Conservation (phyloP, 2,113 vertebrate species). For the Elephas maximus region DNA sequence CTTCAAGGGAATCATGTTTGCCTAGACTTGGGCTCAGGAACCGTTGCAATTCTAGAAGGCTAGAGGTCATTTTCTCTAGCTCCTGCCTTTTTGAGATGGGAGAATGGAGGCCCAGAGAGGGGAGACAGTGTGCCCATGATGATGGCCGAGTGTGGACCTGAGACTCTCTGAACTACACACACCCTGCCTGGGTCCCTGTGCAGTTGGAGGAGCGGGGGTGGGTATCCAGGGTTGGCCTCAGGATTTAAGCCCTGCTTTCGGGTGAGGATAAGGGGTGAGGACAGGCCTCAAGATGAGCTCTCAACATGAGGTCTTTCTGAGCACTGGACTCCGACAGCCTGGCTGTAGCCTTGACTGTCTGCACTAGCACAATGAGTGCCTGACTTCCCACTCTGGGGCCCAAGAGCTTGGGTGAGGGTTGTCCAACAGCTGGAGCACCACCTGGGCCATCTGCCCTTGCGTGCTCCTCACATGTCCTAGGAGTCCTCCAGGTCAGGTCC, state of each 20-base stretch:
- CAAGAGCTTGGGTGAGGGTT: not conserved
- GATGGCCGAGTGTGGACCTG: not conserved
- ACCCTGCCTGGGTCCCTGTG: not conserved
- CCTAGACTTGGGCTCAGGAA: not conserved
- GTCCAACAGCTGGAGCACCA: not conserved
- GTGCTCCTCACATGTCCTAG: fast-evolving
- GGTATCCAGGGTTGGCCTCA: not conserved
- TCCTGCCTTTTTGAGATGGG: not conserved
- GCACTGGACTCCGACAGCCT: not conserved
- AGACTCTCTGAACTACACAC: not conserved
- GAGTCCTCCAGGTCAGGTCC: not conserved
- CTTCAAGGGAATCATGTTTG: not conserved
- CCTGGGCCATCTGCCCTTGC: fast-evolving
- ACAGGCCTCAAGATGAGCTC: not conserved
- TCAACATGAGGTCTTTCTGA: not conserved
- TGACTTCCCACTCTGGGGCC: not conserved
- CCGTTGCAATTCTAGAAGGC: not conserved
- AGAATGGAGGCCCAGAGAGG: not conserved
- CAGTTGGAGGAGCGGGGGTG: not conserved
- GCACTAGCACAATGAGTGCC: not conserved
- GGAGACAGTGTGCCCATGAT: fast-evolving
- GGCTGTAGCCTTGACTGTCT: not conserved
- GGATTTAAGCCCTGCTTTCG: not conserved
- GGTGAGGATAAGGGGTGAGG: not conserved
- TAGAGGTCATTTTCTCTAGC: not conserved